phyloP scores from a whole-genome alignment of 2,113 vertebrate species.

The Tenrec ecaudatus region DNA sequence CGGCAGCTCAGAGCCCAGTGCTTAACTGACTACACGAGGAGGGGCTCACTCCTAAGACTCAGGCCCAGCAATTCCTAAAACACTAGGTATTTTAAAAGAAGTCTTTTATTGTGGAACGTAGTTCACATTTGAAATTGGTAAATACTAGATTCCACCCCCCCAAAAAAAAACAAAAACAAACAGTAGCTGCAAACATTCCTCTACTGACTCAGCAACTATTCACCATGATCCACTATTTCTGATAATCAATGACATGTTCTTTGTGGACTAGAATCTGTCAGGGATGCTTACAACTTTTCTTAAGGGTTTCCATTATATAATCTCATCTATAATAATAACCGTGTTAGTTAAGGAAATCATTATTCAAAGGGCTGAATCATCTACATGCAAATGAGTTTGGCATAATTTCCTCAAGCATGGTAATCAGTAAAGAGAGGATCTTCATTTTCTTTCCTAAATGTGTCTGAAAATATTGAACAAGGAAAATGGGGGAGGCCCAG shows the following conservation, averaged over 20 bases:
- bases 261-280: constrained; percentile 19
- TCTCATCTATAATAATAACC: constrained; percentile 70
- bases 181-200: not conserved
- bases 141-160: not conserved
- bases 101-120: not conserved
- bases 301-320: constrained; percentile 67
- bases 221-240: not conserved
- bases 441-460: constrained; percentile 52
- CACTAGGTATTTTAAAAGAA: not conserved
- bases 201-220: not conserved
- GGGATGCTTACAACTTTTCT: constrained; percentile 42
- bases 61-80: too few relatives aligned
- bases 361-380: constrained; percentile 74
- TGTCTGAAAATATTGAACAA: constrained; percentile 45
- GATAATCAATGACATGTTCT: constrained; percentile 15
- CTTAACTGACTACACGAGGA: too few relatives aligned
- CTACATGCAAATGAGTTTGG: constrained; percentile 71
- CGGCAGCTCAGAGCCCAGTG: not conserved
- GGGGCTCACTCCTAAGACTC: too few relatives aligned
- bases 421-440: constrained; percentile 70
- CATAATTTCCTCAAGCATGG: constrained; percentile 70
- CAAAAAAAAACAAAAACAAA: not conserved
- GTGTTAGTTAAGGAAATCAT: constrained; percentile 71
- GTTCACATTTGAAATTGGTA: not conserved
- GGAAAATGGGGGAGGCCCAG: not conserved